Conservation (phyloP, 2,888 invertebrate genomes). For the Tridacna gigas region DNA sequence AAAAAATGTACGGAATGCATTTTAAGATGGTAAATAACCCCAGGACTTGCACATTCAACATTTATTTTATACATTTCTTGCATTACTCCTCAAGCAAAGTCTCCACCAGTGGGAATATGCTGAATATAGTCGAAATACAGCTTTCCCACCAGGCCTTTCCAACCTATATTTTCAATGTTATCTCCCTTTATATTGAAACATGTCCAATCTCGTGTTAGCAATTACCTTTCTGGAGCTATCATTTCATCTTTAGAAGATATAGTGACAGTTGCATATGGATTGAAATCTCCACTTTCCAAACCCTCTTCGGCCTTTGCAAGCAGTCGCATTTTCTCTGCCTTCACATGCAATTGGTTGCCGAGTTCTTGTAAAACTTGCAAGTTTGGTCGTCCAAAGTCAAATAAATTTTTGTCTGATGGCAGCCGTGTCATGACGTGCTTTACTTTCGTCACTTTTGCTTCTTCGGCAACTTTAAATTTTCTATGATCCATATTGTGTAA, state of each 20-base stretch:
- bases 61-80: too few species aligned
- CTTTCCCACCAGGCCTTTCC: too few species aligned
- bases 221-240: slow-evolving; percentile 23
- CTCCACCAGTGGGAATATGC: too few species aligned
- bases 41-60: too few species aligned
- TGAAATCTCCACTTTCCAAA: slow-evolving; percentile 63
- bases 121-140: too few species aligned
- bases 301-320: slow-evolving; percentile 71
- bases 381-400: neutral
- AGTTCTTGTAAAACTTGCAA: slow-evolving; percentile 61
- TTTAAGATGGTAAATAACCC: too few species aligned
- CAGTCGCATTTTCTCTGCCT: slow-evolving; percentile 71
- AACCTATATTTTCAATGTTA: slow-evolving; percentile 21
- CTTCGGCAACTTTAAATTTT: neutral
- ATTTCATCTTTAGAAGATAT: neutral
- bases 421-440: neutral
- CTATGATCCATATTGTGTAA: slow-evolving; percentile 18
- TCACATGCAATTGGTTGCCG: slow-evolving; percentile 67
- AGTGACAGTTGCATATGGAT: slow-evolving; percentile 60
- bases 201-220: slow-evolving; percentile 32
- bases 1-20: too few species aligned
- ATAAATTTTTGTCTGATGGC: neutral
- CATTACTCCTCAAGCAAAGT: too few species aligned
- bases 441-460: neutral
- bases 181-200: slow-evolving; percentile 44